These are phyloP conservation scores for Phalanger gymnotis DNA, from an alignment of 2,797 vertebrate species.

Conservation along the genomic window DNA sequence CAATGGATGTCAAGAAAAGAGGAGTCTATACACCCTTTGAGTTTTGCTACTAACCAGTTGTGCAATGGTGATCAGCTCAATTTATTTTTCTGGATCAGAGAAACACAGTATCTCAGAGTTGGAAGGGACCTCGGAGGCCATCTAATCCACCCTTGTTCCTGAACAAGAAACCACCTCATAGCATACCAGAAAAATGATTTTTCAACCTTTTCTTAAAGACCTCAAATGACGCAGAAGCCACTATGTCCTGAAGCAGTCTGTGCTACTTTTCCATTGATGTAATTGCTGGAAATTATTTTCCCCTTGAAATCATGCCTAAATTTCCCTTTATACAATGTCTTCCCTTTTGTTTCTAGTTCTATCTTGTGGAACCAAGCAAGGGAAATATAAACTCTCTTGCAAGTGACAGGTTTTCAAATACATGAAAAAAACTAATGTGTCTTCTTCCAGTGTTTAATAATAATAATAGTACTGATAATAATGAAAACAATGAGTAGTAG, in stretches of 20 bases:
- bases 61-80: not conserved
- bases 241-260: not conserved
- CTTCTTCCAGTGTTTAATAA: not conserved
- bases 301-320: not conserved
- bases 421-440: not conserved
- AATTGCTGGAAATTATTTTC: not conserved
- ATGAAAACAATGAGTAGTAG: not conserved
- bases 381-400: not conserved
- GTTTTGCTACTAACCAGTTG: not conserved
- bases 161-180: not conserved
- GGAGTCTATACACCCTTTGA: too few species aligned
- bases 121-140: not conserved
- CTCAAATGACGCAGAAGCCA: not conserved
- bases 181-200: not conserved
- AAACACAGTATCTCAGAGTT: not conserved
- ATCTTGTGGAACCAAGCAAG: not conserved
- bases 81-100: not conserved
- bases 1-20: not conserved
- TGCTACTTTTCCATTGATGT: not conserved
- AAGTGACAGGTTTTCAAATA: not conserved
- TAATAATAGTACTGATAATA: not conserved
- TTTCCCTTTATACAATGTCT: not conserved
- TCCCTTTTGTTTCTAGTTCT: not conserved
- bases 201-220: not conserved
- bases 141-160: not conserved